Evolutionary conservation across 1,140 invertebrate genomes (phyloP), one percentile per base, ranked within the genome.

Genomic region (Bacillus rossius): DNA sequence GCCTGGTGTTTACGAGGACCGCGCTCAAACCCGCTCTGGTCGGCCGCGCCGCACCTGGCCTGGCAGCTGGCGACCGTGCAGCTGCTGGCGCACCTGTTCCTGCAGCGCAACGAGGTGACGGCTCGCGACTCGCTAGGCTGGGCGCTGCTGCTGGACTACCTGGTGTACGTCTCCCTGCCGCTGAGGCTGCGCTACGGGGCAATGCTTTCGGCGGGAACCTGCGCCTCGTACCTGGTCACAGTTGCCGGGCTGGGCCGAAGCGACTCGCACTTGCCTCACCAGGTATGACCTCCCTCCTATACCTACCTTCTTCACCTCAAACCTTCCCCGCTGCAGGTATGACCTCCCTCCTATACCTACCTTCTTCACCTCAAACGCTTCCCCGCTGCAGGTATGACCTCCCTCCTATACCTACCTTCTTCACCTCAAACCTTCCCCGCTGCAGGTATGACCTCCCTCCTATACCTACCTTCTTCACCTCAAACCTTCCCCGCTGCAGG

Each of bases 161-260:
- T 92, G n/a, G 83, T 90, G n/a, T 86, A 90, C 69, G 87, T 91
- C 34, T 87, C 89, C 1, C 69, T 94, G 58, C 91, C 92, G 0
- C 75, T 94, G 42, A 79, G 84, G 20, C 69, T 91, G 1, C 73
- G 80, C 8, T 81, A 86, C 55, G 87, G 84, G 67, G 65, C 83
- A 14, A 52, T 80, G 66, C 71, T 88, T 22, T 80, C 84, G 2
- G 56, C 83, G 8, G 77, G 77, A 14, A 84, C 81, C 0, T 82
- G 79, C 55, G 71, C 77, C 2, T 73, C 79, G 13, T 85, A 88
- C 64, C 69, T 86, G 23, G 71, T 79, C 19, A 73, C 80, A 4
- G 75, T 85, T 2, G 71, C 79, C 25, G 73, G 73, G 13, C 74
- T 80, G 13, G 73, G 78, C 25, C 77, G 73, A 58, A 63, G 63